Evolutionary conservation across 2,113 vertebrate genomes (phyloP), one percentile per base, ranked within the genome.

Genomic region (Poeciliopsis turrubarensis): DNA sequence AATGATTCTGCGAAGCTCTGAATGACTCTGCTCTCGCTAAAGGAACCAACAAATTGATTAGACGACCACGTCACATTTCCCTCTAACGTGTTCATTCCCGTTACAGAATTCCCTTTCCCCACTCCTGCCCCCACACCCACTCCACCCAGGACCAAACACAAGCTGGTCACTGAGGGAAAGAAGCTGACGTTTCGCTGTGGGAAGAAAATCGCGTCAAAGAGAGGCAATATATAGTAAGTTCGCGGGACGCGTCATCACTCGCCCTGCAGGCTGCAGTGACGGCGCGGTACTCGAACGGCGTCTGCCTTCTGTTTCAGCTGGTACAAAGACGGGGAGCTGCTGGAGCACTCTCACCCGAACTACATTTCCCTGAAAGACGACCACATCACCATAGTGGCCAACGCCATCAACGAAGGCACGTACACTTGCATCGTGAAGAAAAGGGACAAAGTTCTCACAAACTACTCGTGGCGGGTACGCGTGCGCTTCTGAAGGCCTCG

Each of bases 191-290:
- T 99, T 89, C 96, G 95, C 61, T 99, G 98, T 0, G 98, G 98
- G 37, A 97, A 96, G 92, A 99, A 99, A 92, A 95, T 99, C 27
- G 95, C 95, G 5, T 96, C 96, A 3, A 98, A 97, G 88, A 96
- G 96, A 92, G 98, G 97, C 89, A 98, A 97, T 97, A 95, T 98
- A 70, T 88, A 94, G 98, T 99, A 90, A 96, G 98, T 99, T 79
- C 25, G 31, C 41, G 2, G 4, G 5, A 37, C 41, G 13, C 17
- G 9, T 19, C 3, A 31, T 39, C n/a, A 26, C 51, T 54, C 34
- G 22, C 3, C 15, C 22, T 25, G 11, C 3, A n/a, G 0, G 60
- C 34, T 5, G 6, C 61, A 5, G 10, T 4, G 4, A 47, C 5
- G 15, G 6, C 14, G 1, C 51, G 25, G 22, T 25, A 8, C 22